Evolutionary conservation across 1,140 invertebrate species (phyloP), one percentile per base, ranked within the genome.

Genomic region (Bombus breviceps): DNA sequence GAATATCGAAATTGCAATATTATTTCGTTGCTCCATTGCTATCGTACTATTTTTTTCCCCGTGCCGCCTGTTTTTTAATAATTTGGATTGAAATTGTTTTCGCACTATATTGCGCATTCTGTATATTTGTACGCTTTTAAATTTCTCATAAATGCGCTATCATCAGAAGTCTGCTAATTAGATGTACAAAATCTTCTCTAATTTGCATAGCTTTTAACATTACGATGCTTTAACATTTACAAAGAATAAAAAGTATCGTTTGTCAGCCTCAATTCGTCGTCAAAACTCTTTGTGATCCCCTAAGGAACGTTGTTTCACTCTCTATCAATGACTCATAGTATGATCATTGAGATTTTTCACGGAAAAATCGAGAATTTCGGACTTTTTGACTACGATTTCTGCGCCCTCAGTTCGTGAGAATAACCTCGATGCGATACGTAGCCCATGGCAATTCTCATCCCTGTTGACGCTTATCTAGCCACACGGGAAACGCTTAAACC

Each of bases 391-490:
- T 72, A 28, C 71, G 62, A 34, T 47, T 59, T 18, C 28, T 69
- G 34, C 85, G 57, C 62, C 41, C n/a, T 25, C 25, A 0, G 15
- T 9, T 13, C 13, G 13, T 53, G 43, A 47, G 37, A 25, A 34
- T 72, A 43, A 81, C 28, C 47, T 39, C 74, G 57, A 66, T 74
- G 57, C 72, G 57, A 74, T 69, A 85, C 72, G 32, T 53, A 47
- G 69, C 64, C 15, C 71, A 6, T 47, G 71, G 28, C n/a, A 85
- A 90, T 90, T 86, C 81, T 83, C 86, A 66, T 64, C 59, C 72
- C 78, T 81, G 76, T 73, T 64, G 39, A 18, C n/a, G 83, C 88
- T 90, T 90, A 90, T 90, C 89, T 90, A 66, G 53, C 86, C 47
- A 37, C 83, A 41, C 86, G 86, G 66, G 78, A 85, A 71, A 59